Conservation (phyloP, 2,113 vertebrate genomes). For the Okapia johnstoni region DNA sequence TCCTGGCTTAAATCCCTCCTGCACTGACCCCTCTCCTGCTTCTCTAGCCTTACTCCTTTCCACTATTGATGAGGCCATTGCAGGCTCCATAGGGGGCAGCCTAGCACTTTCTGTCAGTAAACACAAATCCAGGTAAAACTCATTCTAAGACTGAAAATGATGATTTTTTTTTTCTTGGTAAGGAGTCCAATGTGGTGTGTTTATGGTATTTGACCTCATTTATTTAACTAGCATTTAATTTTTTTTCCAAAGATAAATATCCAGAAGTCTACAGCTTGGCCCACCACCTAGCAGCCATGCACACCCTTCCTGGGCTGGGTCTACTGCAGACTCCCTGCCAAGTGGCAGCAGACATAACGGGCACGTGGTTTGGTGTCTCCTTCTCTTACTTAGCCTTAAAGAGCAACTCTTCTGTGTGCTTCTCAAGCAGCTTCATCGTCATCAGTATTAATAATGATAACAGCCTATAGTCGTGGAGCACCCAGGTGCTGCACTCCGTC, state of each 20-base stretch:
- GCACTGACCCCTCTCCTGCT: neutral
- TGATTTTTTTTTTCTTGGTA: neutral
- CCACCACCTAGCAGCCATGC: rapidly evolving
- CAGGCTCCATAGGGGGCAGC: neutral
- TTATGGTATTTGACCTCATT: no score
- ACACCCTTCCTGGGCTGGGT: rapidly evolving
- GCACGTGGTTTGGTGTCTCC: rapidly evolving
- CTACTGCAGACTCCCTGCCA: neutral
- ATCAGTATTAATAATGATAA: rapidly evolving
- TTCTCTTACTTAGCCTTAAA: neutral
- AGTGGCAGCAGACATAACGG: rapidly evolving
- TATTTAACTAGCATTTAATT: neutral
- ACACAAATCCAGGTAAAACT: neutral
- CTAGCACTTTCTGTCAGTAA: neutral
- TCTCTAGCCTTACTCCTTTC: neutral
- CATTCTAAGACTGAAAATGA: neutral
- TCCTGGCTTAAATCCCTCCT: neutral
- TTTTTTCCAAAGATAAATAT: neutral
- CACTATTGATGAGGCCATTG: rapidly evolving
- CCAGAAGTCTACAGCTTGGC: neutral
- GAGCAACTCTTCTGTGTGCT: rapidly evolving
- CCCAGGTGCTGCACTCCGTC: rapidly evolving
- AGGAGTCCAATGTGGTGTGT: neutral
- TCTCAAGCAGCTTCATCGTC: neutral
- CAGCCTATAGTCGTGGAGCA: rapidly evolving